Evolutionary conservation across 2,113 vertebrate species (phyloP).

Genomic region (Scophthalmus maximus): DNA sequence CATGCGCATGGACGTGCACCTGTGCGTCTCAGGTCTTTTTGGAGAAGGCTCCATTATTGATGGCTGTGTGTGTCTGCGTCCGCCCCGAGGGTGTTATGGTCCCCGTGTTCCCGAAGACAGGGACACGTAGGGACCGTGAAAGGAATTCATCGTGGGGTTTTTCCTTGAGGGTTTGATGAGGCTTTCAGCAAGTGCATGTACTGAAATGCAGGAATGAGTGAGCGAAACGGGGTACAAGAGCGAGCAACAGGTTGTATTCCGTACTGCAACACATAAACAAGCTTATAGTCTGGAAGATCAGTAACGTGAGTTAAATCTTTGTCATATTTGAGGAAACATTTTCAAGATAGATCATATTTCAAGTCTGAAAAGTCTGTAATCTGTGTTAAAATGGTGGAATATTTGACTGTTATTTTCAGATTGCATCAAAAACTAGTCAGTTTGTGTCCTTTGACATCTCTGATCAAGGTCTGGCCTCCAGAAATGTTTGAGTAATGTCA

Average conservation of each 20-base stretch:
- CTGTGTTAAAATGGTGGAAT: no score
- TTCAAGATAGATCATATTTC: no score
- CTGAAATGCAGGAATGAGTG: neutral
- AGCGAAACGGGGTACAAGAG: no score
- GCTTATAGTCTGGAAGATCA: neutral
- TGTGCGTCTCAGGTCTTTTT: no score
- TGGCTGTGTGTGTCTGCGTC: neutral
- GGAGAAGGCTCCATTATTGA: slow-evolving; percentile 53
- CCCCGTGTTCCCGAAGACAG: neutral
- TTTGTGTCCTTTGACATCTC: no score
- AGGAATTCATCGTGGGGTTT: no score
- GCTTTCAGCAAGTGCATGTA: neutral
- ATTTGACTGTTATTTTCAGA: no score
- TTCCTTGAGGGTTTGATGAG: neutral
- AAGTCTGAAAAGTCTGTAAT: no score
- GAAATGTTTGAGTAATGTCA: no score
- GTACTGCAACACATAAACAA: neutral
- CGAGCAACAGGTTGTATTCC: slow-evolving; percentile 2
- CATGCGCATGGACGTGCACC: neutral
- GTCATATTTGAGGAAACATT: neutral
- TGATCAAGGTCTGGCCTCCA: no score
- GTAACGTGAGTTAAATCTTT: neutral
- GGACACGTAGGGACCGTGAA: no score
- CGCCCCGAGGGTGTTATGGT: neutral
- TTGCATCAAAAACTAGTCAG: no score